Evolutionary conservation across 2,113 vertebrate species (phyloP), one percentile per base, ranked within the genome.

Genomic region (Gasterosteus nipponicus): DNA sequence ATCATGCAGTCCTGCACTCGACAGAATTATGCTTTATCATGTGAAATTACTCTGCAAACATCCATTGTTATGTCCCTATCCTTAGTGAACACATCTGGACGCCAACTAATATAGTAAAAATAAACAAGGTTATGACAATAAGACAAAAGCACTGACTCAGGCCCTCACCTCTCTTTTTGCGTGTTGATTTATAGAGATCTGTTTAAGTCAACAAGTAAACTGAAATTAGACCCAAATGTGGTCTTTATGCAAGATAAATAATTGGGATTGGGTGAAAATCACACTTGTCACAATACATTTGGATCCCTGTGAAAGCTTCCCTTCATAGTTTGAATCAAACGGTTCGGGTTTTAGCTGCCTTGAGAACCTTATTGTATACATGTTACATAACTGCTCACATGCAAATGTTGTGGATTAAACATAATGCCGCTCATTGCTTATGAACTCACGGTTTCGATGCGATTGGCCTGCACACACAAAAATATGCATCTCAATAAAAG

Each of bases 371-470:
- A 10, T 42, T 71, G 64, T 60, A 56, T 26, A 72, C 77, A 56
- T 41, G 54, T 82, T 82, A 60, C 73, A 58, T 78, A 87, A 85
- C 62, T 69, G 31, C 44, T 63, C 65, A 69, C 38, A 15, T 79
- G 82, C 63, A 69, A 38, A 70, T 54, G 33, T 35, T n/a, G 41
- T 47, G 41, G 78, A 51, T 78, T 74, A n/a, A 67, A 29, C 56
- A 70, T 59, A 67, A 70, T 10, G 31, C 73, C 75, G 73, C 29
- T 69, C 15, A 60, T 19, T 61, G 53, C 33, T 47, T 33, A 47
- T 10, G 60, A 18, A 7, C 33, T 19, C 38, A 44, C n/a, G 46
- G 42, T 31, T 80, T 66, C 62, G 56, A 33, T 18, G 10, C 1
- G 10, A 58, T 53, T 3, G 19, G 18, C 39, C 12, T 42, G 12